Base-by-base conservation (phyloP, 2,797 vertebrate genomes). In the Threskiornis aethiopicus region DNA sequence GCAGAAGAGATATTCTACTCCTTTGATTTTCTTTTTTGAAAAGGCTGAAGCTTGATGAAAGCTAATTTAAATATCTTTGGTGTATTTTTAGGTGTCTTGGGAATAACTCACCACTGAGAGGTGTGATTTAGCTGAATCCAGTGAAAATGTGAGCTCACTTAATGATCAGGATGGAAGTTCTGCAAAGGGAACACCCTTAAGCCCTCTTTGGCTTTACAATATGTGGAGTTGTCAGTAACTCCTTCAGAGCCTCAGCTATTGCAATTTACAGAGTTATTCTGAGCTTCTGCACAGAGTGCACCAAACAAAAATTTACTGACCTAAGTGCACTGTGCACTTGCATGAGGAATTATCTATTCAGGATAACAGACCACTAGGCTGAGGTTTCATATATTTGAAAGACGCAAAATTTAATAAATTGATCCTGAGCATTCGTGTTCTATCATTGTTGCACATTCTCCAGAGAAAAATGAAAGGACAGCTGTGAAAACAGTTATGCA, bases 381-480 rank as follows among this genome's bases (percentile, higher is more conserved):
- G 72, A 61, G 13, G 8, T 19, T 87, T 93, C 58, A 13, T 33
- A 9, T 59, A 39, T 54, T 59, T 78, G 55, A 55, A 94, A 91
- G 75, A 25, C 20, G 11, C 1, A 8, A 77, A 76, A 73, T 71
- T 55, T 67, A 85, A 37, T 90, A 84, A 93, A 88, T 76, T 81
- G 20, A 66, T 91, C 49, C 42, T 89, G 83, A 82, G 31, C 26
- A 57, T 54, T 57, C 8, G 5, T 94, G 62, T 93, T 82, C 86
- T 92, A 46, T 84, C 67, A 81, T 29, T 72, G 37, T 39, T 87
- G 26, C 73, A 92, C 70, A 44, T 89, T 52, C 49, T 69, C 31
- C n/a, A 79, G 42, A 89, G 76, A 58, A 89, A 96, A 91, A 93
- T 79, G 51, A 86, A 96, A 95, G 73, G 86, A 81, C 39, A 90